Evolutionary conservation across 2,888 invertebrate species (phyloP).

Genomic region (Griposia aprilina): DNA sequence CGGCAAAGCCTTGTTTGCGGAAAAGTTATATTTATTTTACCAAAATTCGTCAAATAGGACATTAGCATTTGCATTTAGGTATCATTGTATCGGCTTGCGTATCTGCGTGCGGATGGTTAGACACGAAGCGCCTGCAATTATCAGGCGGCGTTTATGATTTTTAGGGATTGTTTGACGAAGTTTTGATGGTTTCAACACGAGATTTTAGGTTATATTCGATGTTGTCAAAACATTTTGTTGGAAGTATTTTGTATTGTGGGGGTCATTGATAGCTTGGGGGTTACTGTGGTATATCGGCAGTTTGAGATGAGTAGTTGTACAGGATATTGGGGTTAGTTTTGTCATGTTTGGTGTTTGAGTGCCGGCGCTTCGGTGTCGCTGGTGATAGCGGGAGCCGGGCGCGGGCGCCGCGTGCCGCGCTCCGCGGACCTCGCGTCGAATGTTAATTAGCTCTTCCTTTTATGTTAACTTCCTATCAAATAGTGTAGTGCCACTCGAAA

Average conservation of each 20-base stretch:
- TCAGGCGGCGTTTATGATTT: slow-evolving; percentile 73
- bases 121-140: slow-evolving; percentile 79
- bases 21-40: slow-evolving; percentile 84
- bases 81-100: slow-evolving; percentile 90
- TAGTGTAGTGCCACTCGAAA: slow-evolving; percentile 66
- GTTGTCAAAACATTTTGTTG: slow-evolving; percentile 86
- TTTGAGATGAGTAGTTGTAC: slow-evolving; percentile 24
- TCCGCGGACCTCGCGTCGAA: slow-evolving; percentile 82
- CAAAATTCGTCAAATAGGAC: slow-evolving; percentile 90
- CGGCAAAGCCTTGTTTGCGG: slow-evolving; percentile 76
- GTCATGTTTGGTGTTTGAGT: slow-evolving; percentile 60
- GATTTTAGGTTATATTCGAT: slow-evolving; percentile 90
- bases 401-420: slow-evolving; percentile 81
- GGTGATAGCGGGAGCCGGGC: slow-evolving; percentile 70
- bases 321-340: slow-evolving; percentile 44
- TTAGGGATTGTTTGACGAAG: slow-evolving; percentile 75
- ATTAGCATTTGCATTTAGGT: slow-evolving; percentile 90
- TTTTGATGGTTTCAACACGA: slow-evolving; percentile 84
- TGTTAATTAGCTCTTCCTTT: slow-evolving; percentile 88
- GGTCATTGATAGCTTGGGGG: slow-evolving; percentile 39
- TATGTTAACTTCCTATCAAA: slow-evolving; percentile 83
- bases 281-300: slow-evolving; percentile 26
- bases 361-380: slow-evolving; percentile 65
- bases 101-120: slow-evolving; percentile 86
- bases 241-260: slow-evolving; percentile 64